phyloP scores from a whole-genome alignment of 2,888 invertebrate genomes.

The Rhimphoctona megacephalus region DNA sequence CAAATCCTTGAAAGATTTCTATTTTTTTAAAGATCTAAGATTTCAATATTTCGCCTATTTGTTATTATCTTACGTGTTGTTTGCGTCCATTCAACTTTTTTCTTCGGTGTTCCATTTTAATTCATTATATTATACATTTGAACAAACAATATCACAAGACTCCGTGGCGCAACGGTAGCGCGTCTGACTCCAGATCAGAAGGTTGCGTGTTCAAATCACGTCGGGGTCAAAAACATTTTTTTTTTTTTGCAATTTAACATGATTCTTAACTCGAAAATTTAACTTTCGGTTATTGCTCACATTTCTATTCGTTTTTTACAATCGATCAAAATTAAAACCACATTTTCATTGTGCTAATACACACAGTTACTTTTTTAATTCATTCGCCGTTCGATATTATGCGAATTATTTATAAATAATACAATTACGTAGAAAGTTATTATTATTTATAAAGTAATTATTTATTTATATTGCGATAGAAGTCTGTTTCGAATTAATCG shows the following conservation, averaged over 20 bases:
- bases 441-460: neutral
- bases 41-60: neutral
- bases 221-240: slow-evolving; percentile 89
- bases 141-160: slow-evolving; percentile 84
- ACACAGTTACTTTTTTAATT: neutral
- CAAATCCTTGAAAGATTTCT: neutral
- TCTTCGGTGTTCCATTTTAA: neutral
- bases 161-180: slow-evolving; percentile 99
- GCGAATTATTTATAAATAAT: neutral
- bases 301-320: neutral
- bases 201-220: slow-evolving; percentile 99
- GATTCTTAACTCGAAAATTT: neutral
- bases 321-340: neutral
- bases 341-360: neutral
- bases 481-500: neutral
- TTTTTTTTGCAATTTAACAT: slow-evolving; percentile 20
- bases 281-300: neutral
- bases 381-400: neutral
- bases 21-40: neutral
- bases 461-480: neutral
- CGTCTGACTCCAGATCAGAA: slow-evolving; percentile 99
- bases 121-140: slow-evolving; percentile 6
- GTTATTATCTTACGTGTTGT: neutral
- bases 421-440: neutral
- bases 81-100: neutral